Conservation (phyloP, 2,113 vertebrate genomes). For the Oncorhynchus clarkii region DNA sequence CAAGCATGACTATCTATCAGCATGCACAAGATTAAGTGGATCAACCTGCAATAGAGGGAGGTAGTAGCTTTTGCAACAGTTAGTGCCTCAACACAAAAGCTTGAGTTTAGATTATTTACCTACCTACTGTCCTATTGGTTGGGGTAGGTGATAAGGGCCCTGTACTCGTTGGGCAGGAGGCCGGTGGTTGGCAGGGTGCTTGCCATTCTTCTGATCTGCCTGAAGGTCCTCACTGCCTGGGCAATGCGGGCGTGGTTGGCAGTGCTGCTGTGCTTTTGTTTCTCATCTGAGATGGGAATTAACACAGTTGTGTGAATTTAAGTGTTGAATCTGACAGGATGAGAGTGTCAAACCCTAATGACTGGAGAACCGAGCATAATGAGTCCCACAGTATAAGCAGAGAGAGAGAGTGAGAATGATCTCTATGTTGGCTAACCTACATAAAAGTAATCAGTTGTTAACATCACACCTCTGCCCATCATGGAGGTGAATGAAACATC, state of each 20-base stretch:
- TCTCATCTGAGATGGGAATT: conserved; percentile 63
- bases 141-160: conserved; percentile 37
- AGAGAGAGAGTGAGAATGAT: neutral
- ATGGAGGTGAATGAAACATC: neutral
- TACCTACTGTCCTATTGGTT: conserved; percentile 47
- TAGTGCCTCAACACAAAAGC: neutral
- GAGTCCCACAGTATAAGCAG: neutral
- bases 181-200: conserved; percentile 54
- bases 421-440: neutral
- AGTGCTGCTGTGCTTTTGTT: conserved; percentile 58
- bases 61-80: no score
- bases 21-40: no score
- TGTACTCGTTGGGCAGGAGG: conserved; percentile 54
- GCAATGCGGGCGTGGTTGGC: conserved; percentile 52
- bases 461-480: no score
- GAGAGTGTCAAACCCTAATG: neutral
- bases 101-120: neutral
- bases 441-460: neutral
- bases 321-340: neutral
- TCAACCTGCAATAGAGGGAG: no score
- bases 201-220: conserved; percentile 62
- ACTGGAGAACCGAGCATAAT: neutral
- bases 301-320: neutral
- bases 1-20: no score
- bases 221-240: conserved; percentile 67